Conservation (phyloP, 1,140 invertebrate genomes). For the Nasonia vitripennis region DNA sequence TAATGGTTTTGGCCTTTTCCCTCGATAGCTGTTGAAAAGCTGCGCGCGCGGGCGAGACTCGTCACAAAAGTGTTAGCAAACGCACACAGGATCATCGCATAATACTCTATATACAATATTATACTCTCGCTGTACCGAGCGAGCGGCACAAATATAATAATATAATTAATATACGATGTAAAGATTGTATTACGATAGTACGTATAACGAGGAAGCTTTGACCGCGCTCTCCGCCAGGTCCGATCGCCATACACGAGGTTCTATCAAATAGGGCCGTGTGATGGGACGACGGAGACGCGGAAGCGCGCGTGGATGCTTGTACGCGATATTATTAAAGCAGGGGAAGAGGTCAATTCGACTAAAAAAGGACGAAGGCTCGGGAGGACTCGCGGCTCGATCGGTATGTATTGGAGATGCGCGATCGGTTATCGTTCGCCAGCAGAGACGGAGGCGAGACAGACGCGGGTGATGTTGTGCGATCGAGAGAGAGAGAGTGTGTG, state of each 20-base stretch:
- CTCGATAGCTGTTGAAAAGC: not conserved
- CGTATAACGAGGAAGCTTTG: not conserved
- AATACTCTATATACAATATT: not conserved
- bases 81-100: not conserved
- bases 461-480: slow-evolving; percentile 24
- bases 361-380: not conserved
- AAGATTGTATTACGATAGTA: not conserved
- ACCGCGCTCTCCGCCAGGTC: not conserved
- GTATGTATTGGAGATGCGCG: not conserved
- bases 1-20: not conserved
- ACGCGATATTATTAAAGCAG: not conserved
- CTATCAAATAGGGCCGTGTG: not conserved
- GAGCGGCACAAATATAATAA: not conserved
- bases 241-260: not conserved
- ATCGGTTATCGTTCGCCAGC: slow-evolving; percentile 39
- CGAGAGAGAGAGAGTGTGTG: not conserved
- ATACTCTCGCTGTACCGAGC: not conserved
- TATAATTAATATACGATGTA: slow-evolving; percentile 8
- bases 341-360: not conserved
- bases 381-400: not conserved
- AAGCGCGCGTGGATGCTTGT: not conserved
- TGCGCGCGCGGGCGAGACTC: not conserved
- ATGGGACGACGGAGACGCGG: not conserved
- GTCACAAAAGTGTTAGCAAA: not conserved
- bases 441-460: not conserved